Evolutionary conservation across 2,113 vertebrate species (phyloP).

Genomic region (Pavo muticus): DNA sequence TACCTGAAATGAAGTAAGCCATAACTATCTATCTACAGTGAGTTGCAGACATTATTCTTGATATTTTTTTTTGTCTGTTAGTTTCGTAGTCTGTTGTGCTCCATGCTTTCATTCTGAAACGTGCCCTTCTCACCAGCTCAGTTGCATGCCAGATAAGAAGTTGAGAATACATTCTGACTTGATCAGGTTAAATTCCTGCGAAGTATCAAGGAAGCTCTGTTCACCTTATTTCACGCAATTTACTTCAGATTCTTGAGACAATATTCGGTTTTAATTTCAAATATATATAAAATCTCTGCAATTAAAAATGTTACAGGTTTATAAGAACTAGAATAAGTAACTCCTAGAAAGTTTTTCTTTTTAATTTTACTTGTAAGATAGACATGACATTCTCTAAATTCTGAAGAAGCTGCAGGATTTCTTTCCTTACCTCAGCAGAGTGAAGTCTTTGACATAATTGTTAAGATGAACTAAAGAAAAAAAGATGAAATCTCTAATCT

Average conservation of each 20-base stretch:
- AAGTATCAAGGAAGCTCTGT: neutral
- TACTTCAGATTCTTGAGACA: neutral
- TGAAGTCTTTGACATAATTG: neutral
- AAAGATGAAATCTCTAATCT: neutral
- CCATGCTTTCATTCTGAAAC: neutral
- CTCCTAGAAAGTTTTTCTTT: neutral
- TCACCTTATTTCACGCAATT: neutral
- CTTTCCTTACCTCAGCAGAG: neutral
- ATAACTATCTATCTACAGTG: neutral
- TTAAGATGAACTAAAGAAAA: neutral
- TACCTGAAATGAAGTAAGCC: neutral
- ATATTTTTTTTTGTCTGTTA: neutral
- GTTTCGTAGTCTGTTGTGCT: neutral
- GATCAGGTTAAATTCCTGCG: neutral
- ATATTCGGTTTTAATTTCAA: neutral
- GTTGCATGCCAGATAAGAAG: neutral
- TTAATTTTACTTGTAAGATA: neutral
- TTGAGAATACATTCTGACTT: neutral
- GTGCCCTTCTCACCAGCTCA: neutral
- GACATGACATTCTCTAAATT: neutral
- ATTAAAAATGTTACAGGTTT: neutral
- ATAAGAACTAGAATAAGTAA: neutral
- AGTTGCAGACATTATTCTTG: neutral
- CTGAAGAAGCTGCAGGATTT: neutral
- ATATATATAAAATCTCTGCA: fast-evolving